Conservation (phyloP, 2,797 vertebrate species). For the Macroramphosus scolopax region DNA sequence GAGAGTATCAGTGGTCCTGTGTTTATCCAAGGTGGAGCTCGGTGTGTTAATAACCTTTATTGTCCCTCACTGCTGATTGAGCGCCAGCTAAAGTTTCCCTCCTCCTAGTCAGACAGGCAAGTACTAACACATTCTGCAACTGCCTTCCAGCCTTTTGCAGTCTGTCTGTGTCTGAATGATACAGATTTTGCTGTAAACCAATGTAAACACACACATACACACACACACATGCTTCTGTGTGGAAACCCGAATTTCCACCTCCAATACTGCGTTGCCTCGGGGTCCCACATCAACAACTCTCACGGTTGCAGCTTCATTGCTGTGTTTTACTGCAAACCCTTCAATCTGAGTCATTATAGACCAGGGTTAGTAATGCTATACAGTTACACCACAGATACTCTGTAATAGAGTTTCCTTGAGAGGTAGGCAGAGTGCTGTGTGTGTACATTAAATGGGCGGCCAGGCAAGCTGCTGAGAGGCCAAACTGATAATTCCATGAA, state of each 20-base stretch:
- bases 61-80: slow-evolving; percentile 61
- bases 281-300: slow-evolving; percentile 46
- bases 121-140: slow-evolving; percentile 63
- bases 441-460: slow-evolving; percentile 27
- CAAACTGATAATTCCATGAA: slow-evolving; percentile 19
- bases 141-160: too few species aligned
- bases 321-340: slow-evolving; percentile 64
- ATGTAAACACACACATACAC: slow-evolving; percentile 18
- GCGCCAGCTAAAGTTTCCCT: slow-evolving; percentile 58
- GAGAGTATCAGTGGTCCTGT: slow-evolving; percentile 8
- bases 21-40: slow-evolving; percentile 65
- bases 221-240: slow-evolving; percentile 26
- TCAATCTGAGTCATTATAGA: slow-evolving; percentile 76
- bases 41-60: slow-evolving; percentile 60
- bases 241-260: slow-evolving; percentile 33
- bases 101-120: slow-evolving; percentile 51
- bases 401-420: slow-evolving; percentile 74
- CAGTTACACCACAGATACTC: slow-evolving; percentile 66
- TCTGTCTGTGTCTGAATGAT: too few species aligned
- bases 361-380: slow-evolving; percentile 72
- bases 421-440: slow-evolving; percentile 40
- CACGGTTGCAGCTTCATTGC: slow-evolving; percentile 35
- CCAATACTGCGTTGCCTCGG: slow-evolving; percentile 14
- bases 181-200: slow-evolving; percentile 22
- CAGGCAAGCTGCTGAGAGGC: slow-evolving; percentile 28